phyloP scores from a whole-genome alignment of 1,140 invertebrate species.

The Sarcophaga bullata region DNA sequence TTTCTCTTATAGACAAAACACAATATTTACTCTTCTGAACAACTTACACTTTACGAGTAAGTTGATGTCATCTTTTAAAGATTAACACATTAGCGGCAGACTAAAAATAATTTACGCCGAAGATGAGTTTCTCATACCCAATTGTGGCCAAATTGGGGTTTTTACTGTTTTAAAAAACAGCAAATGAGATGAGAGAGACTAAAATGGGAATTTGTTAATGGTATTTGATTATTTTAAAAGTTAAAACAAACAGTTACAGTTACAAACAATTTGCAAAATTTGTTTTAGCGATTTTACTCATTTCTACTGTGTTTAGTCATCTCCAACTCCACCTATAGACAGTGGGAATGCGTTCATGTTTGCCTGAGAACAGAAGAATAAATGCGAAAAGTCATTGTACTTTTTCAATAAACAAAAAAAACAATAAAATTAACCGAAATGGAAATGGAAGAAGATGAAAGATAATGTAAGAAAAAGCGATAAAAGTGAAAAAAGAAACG shows the following conservation, averaged over 20 bases:
- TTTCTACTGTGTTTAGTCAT: background rate
- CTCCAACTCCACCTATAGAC: background rate
- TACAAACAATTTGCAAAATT: background rate
- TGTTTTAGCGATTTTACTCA: background rate
- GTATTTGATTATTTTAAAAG: background rate
- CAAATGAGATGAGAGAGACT: too few relatives aligned
- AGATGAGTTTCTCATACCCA: too few relatives aligned
- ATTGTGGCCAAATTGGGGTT: too few relatives aligned
- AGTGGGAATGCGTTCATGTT: background rate
- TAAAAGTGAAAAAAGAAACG: background rate
- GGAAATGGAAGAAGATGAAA: background rate
- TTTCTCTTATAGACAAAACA: too few relatives aligned
- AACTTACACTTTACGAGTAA: background rate
- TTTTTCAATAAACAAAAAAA: conserved; percentile 12
- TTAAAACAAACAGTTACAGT: background rate
- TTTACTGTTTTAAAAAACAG: too few relatives aligned
- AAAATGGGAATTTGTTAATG: too few relatives aligned
- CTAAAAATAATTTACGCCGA: too few relatives aligned
- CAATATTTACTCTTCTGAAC: background rate
- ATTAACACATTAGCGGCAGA: background rate
- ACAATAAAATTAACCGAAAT: background rate
- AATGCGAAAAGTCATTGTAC: background rate
- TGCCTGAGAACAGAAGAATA: background rate
- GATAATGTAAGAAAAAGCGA: background rate
- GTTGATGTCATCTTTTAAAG: conserved; percentile 19